phyloP scores from a whole-genome alignment of 2,888 invertebrate genomes.

The Rutpela maculata region DNA sequence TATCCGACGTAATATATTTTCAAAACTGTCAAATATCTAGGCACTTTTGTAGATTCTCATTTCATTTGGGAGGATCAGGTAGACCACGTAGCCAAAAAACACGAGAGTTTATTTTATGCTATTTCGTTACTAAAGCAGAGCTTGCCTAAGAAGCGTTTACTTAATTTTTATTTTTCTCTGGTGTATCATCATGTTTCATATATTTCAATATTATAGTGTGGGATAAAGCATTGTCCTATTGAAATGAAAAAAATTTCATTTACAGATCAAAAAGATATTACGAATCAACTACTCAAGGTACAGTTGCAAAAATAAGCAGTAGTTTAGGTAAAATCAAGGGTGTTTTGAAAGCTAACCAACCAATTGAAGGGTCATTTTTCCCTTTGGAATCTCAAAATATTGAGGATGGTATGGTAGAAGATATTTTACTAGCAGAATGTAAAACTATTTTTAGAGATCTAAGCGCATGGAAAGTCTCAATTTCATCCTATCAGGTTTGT shows the following conservation, averaged over 20 bases:
- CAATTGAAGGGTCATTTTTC: constrained; percentile 74
- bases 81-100: too few species aligned
- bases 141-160: too few species aligned
- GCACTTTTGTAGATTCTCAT: too few species aligned
- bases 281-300: constrained; percentile 65
- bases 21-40: too few species aligned
- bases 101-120: too few species aligned
- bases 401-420: constrained; percentile 68
- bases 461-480: constrained; percentile 81
- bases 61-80: too few species aligned
- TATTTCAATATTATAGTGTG: too few species aligned
- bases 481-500: constrained; percentile 74
- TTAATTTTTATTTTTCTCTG: too few species aligned
- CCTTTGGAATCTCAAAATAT: constrained; percentile 65
- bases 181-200: too few species aligned
- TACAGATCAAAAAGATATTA: constrained; percentile 61
- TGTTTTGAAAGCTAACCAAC: constrained; percentile 76
- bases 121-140: too few species aligned
- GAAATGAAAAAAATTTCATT: neutral
- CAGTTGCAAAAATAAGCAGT: constrained; percentile 76
- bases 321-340: constrained; percentile 80
- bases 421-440: constrained; percentile 73
- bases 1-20: too few species aligned
- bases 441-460: constrained; percentile 77
- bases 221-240: neutral